Conservation (phyloP, 2,888 invertebrate species). For the Chaitophorus viminalis region DNA sequence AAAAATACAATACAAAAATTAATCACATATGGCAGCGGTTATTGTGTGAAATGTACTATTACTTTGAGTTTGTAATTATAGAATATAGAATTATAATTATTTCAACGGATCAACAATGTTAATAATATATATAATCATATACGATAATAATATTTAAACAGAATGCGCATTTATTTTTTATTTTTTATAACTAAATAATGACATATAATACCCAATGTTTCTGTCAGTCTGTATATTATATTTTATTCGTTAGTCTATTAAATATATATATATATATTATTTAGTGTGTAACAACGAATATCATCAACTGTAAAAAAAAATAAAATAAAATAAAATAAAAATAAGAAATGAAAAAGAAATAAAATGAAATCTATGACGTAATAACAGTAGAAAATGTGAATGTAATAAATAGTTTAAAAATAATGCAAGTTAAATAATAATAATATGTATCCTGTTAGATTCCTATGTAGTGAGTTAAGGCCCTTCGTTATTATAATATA, state of each 20-base stretch:
- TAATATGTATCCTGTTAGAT: conserved; percentile 34
- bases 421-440: conserved; percentile 44
- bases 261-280: conserved; percentile 29
- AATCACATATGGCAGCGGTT: conserved; percentile 60
- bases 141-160: conserved; percentile 55
- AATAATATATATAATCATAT: conserved; percentile 12
- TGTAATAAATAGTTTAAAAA: no score
- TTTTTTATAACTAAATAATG: conserved; percentile 59
- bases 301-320: conserved; percentile 51
- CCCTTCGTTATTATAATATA: conserved; percentile 57
- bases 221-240: conserved; percentile 61
- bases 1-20: conserved; percentile 28
- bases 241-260: conserved; percentile 53
- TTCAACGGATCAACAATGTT: conserved; percentile 58
- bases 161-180: conserved; percentile 30
- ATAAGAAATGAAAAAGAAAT: not conserved
- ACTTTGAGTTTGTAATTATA: conserved; percentile 46
- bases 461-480: conserved; percentile 44
- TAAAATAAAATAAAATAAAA: conserved; percentile 10
- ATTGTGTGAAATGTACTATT: conserved; percentile 46
- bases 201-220: conserved; percentile 61
- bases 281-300: conserved; percentile 57
- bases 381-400: conserved; percentile 58
- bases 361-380: conserved; percentile 37
- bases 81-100: conserved; percentile 58